Conservation (phyloP, 2,888 invertebrate species). For the Limnephilus marmoratus region DNA sequence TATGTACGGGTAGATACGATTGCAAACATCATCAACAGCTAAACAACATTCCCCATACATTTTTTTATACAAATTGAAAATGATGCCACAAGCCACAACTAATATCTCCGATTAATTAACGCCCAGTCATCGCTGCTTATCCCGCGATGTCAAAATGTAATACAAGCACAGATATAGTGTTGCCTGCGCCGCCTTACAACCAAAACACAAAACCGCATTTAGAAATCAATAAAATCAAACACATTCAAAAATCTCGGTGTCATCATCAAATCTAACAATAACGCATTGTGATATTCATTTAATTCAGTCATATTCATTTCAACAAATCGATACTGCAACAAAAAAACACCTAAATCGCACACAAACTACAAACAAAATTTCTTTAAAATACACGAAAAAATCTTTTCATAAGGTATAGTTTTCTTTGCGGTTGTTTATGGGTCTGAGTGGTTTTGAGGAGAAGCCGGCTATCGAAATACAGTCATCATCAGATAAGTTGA, state of each 20-base stretch:
- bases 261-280: constrained; percentile 42
- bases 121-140: not conserved
- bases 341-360: not conserved
- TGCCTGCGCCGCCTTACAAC: not conserved
- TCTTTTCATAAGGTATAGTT: not conserved
- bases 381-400: not conserved
- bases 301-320: constrained; percentile 36
- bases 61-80: not conserved
- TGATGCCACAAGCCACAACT: not conserved
- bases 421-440: not conserved
- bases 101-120: not conserved
- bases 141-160: constrained; percentile 18
- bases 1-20: not conserved
- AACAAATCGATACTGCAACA: constrained; percentile 11
- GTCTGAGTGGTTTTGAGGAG: not conserved
- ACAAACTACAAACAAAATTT: not conserved
- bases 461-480: constrained; percentile 31
- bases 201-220: constrained; percentile 34
- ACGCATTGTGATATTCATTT: constrained; percentile 35
- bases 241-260: constrained; percentile 28
- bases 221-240: constrained; percentile 46
- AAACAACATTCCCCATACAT: not conserved
- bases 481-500: constrained; percentile 54
- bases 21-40: not conserved
- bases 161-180: not conserved